These are phyloP conservation scores for Todiramphus saurophagus DNA, from an alignment of 2,113 vertebrate species.

Conservation along the genomic window DNA sequence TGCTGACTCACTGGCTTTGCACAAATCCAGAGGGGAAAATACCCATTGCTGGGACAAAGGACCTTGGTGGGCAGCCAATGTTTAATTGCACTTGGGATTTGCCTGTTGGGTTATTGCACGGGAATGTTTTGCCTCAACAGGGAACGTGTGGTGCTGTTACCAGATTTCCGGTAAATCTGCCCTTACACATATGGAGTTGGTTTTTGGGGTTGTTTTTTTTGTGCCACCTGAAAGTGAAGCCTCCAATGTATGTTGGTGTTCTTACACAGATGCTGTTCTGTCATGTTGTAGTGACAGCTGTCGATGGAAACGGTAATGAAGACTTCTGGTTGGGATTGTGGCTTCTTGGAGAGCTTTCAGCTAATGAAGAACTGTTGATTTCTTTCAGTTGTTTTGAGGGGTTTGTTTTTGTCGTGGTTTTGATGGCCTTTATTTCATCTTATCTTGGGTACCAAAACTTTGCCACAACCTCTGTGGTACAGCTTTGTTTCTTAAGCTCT, in stretches of 20 bases:
- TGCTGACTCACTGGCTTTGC: background rate
- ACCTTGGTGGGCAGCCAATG: background rate
- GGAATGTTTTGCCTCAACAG: background rate
- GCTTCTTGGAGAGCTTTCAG: background rate
- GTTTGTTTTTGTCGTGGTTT: background rate
- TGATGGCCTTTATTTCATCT: background rate
- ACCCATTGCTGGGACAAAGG: background rate
- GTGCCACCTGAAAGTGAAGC: background rate
- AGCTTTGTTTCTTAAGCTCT: background rate
- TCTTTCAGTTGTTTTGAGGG: background rate
- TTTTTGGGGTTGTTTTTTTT: no score
- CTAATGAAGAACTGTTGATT: background rate
- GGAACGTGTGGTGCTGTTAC: background rate
- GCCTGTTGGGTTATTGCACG: background rate
- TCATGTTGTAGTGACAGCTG: background rate
- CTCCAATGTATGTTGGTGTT: rapidly evolving
- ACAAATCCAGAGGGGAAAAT: background rate
- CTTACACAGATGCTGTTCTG: background rate
- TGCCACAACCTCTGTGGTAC: background rate
- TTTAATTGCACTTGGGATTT: background rate
- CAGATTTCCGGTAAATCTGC: background rate
- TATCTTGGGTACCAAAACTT: background rate
- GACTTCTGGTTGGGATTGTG: background rate
- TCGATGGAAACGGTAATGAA: background rate
- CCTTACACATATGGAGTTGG: background rate